Conservation (phyloP, 2,888 invertebrate species). For the Drosophila cognata region DNA sequence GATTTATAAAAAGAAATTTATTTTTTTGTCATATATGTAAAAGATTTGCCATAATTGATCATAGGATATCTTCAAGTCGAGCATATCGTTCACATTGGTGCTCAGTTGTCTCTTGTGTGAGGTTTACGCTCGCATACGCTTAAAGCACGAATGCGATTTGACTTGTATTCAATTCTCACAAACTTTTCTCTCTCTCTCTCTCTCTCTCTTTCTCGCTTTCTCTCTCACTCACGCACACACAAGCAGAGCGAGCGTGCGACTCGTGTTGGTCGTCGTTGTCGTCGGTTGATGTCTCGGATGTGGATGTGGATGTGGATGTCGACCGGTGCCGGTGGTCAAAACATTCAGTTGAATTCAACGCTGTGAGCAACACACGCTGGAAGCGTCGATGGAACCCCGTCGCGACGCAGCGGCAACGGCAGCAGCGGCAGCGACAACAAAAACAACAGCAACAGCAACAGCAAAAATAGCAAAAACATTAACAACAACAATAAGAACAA, state of each 20-base stretch:
- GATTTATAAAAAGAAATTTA: not conserved
- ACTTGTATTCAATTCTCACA: conserved; percentile 40
- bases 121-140: conserved; percentile 17
- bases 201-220: conserved; percentile 20
- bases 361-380: conserved; percentile 72
- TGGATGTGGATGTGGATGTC: conserved; percentile 60
- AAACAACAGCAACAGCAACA: conserved; percentile 27
- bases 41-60: not conserved
- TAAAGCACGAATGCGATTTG: conserved; percentile 31
- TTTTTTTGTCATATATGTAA: not conserved
- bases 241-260: conserved; percentile 46
- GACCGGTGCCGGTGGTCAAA: conserved; percentile 73
- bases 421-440: conserved; percentile 50
- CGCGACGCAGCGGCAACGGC: conserved; percentile 62
- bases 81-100: not conserved
- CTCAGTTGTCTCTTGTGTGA: conserved; percentile 9
- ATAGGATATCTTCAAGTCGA: conserved; percentile 9
- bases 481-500: conserved; percentile 13
- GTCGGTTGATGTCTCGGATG: conserved; percentile 66
- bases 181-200: conserved; percentile 20
- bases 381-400: conserved; percentile 70
- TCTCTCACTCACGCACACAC: not conserved
- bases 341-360: conserved; percentile 74
- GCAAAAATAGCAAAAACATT: conserved; percentile 16
- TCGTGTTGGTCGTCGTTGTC: conserved; percentile 59